Base-by-base conservation (phyloP, 37 sponge, comb jelly and placozoan genomes). In the Ephydatia muelleri region DNA sequence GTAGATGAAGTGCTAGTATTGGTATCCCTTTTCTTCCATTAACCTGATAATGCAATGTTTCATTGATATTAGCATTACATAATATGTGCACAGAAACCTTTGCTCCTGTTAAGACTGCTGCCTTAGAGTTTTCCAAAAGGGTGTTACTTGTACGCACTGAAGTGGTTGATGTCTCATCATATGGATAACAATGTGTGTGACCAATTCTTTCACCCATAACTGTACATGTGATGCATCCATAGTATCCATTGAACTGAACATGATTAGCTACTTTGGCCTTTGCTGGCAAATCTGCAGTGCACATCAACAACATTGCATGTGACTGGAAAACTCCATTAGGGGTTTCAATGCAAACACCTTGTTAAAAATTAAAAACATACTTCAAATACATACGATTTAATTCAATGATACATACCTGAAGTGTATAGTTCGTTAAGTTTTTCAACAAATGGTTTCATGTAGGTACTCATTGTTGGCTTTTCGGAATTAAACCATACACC, bases 261-360 rank as follows among this genome's bases (percentile, higher is more conserved):
- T 57, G 57, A 65, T 79, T 79, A 13, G 80, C 31, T 66, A 79
- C 67, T 23, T 30, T 31, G 5, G 80, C 80, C 80, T n/a, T 64
- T 19, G 80, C 80, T 31, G 65, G 80, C 25, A 79, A 25, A 31
- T 79, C 80, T 31, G 67, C 22, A 13, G 80, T 36, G 65, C 80
- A 79, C 6, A 66, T 22, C 16, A 79, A 25, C 19, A 79, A 36
- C 30, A 79, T 79, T 25, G 37, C 22, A 66, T 79, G 6, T 22
- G 66, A 79, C n/a, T 4, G 57, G 33, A 65, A 16, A 66, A 32
- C 35, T 1, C 67, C 67, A 79, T 9, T 23, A 28, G 68, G 2
- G 14, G 66, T 65, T 23, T 64, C 23, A 36, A 79, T 57, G 57
- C 57, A 57, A 57, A 57, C 57, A 57, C 57, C 57, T 57, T 57